These are phyloP conservation scores for Drosophila niveifrons DNA, from an alignment of 2,888 invertebrate genomes.

Conservation along the genomic window DNA sequence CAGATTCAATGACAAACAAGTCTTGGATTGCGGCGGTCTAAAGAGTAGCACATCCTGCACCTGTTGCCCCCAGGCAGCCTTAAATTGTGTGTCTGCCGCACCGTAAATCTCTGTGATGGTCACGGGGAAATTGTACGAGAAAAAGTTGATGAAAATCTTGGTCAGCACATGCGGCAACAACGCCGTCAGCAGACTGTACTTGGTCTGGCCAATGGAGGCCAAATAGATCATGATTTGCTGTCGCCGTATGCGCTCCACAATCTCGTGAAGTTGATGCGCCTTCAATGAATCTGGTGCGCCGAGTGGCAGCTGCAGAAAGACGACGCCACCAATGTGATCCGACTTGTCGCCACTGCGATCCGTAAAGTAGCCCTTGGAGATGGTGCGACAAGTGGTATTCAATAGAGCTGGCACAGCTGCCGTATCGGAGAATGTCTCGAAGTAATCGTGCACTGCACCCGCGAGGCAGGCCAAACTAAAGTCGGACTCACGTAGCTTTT, in stretches of 20 bases:
- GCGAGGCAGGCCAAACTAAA: constrained; percentile 82
- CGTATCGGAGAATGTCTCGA: constrained; percentile 68
- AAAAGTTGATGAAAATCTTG: constrained; percentile 84
- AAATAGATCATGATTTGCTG: constrained; percentile 84
- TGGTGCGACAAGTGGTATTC: constrained; percentile 83
- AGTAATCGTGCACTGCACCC: constrained; percentile 82
- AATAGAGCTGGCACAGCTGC: constrained; percentile 75
- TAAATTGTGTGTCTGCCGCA: constrained; percentile 74
- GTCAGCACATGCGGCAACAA: constrained; percentile 83
- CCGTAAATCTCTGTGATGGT: constrained; percentile 85
- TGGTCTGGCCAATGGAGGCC: constrained; percentile 84
- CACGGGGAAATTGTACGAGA: constrained; percentile 84
- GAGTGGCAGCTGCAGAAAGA: constrained; percentile 83
- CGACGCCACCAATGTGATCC: constrained; percentile 83
- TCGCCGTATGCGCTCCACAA: constrained; percentile 78
- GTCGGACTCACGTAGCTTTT: constrained; percentile 81
- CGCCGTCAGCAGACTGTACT: constrained; percentile 82
- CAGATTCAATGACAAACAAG: constrained; percentile 84
- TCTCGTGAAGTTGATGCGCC: constrained; percentile 76
- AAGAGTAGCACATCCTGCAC: constrained; percentile 84
- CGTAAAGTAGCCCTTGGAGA: constrained; percentile 83
- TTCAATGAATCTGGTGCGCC: constrained; percentile 73
- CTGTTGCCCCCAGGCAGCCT: constrained; percentile 83
- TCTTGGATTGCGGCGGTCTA: constrained; percentile 85
- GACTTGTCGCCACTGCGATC: constrained; percentile 78